These are phyloP conservation scores for Rhabdophis nuchalis DNA, from an alignment of 2,797 vertebrate species.

Conservation along the genomic window DNA sequence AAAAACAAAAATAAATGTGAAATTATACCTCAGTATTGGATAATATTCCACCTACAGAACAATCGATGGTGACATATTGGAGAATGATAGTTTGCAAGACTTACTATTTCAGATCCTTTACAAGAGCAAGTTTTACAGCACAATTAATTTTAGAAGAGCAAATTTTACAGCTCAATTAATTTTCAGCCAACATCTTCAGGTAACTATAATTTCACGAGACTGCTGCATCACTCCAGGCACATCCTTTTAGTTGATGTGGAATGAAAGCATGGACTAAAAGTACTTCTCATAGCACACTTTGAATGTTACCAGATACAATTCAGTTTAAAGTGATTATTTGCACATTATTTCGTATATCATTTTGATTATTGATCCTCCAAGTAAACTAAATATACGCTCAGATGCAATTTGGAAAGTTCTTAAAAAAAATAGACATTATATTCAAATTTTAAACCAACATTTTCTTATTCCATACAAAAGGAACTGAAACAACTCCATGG, in stretches of 20 bases:
- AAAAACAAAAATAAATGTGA: not conserved
- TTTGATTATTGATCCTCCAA: not conserved
- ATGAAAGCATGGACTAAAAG: not conserved
- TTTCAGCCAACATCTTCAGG: not conserved
- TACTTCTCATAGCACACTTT: not conserved
- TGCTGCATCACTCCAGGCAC: not conserved
- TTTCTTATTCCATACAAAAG: not conserved
- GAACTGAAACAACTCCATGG: not conserved
- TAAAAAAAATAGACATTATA: not conserved
- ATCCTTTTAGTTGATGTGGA: not conserved
- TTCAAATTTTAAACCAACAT: not conserved
- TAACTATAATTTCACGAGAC: not conserved
- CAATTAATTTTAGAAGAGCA: not conserved
- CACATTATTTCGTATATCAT: not conserved
- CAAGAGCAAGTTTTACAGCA: not conserved
- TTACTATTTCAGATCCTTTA: not conserved
- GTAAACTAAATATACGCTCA: not conserved
- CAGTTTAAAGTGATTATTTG: not conserved
- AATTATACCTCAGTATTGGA: not conserved
- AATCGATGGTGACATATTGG: not conserved
- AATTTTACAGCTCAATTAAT: not conserved
- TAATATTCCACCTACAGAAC: not conserved
- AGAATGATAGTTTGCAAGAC: not conserved
- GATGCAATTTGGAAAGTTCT: not conserved
- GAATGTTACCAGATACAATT: not conserved